Evolutionary conservation across 2,888 invertebrate genomes (phyloP).

Genomic region (Ophion ventricosus): DNA sequence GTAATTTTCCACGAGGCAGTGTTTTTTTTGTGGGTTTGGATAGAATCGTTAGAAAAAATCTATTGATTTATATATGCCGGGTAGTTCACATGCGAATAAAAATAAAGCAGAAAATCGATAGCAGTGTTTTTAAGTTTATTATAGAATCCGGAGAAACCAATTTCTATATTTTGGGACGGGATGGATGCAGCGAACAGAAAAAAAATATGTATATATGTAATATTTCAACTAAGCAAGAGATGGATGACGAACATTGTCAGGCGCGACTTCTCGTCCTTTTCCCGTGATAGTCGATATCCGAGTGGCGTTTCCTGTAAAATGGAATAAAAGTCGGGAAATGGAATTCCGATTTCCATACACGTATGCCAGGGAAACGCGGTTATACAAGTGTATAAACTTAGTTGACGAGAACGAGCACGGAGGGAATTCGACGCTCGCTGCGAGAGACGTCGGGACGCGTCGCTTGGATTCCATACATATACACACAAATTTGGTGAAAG

Average conservation of each 20-base stretch:
- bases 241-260: conserved; percentile 5
- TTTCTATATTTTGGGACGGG: not conserved
- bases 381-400: conserved; percentile 50
- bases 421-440: conserved; percentile 11
- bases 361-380: conserved; percentile 60
- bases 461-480: conserved; percentile 39
- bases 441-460: conserved; percentile 41
- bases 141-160: not conserved
- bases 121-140: not conserved
- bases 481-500: conserved; percentile 40
- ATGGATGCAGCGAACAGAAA: not conserved
- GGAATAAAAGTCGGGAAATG: conserved; percentile 66
- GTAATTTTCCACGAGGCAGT: not conserved
- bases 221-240: not conserved
- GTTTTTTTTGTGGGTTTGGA: not conserved
- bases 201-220: not conserved
- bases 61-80: not conserved
- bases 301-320: conserved; percentile 55
- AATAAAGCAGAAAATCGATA: not conserved
- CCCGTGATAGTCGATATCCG: conserved; percentile 54
- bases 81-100: not conserved
- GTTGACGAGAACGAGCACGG: conserved; percentile 49
- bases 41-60: not conserved
- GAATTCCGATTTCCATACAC: conserved; percentile 67
- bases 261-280: conserved; percentile 10